Base-by-base conservation (phyloP, 2,888 invertebrate genomes). In the Lasioglossum oenotherae region DNA sequence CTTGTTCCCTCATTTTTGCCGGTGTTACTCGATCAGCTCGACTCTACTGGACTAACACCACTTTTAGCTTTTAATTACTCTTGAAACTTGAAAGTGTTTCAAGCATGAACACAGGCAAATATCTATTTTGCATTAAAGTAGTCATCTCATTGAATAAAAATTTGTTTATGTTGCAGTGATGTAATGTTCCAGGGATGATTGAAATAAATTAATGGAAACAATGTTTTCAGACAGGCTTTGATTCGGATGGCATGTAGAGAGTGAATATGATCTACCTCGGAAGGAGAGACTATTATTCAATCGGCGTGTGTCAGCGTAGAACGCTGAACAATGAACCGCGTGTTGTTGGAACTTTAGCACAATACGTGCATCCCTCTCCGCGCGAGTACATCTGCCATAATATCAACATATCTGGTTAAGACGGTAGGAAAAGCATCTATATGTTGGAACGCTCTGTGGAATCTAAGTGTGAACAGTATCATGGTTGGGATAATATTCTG, bases 301-400 rank as follows among this genome's bases (percentile, higher is more conserved):
- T 31, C 64, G 64, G 67, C 23, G 53, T 35, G 67, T 35, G 31
- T 67, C 67, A 31, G 35, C 6, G 67, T 67, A 35, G 35, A 31
- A 67, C 31, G 35, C 0, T 19, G 67, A 31, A 67, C 67, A 67
- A 67, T 35, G 35, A 67, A 8, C 31, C 27, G 67, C 19, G 19
- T 67, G 35, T 67, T 67, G 83, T 72, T 69, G 73, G 78, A 81
- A 89, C 69, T 85, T 86, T 53, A 44, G 57, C 81, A 31, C 16
- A 4, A 57, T 71, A 31, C 38, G 57, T 14, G 49, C 67, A 23
- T 44, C 77, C 19, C 23, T 44, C 2, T 1, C 53, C 10, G n/a
- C 53, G 53, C 35, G 8, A n/a, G 44, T 27, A 60, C 80, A 83
- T 83, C 78, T 85, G 78, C 73, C 71, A 60, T 71, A 79, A 79